Base-by-base conservation (phyloP, 1,140 invertebrate genomes). In the Drosophila parabipectinata region DNA sequence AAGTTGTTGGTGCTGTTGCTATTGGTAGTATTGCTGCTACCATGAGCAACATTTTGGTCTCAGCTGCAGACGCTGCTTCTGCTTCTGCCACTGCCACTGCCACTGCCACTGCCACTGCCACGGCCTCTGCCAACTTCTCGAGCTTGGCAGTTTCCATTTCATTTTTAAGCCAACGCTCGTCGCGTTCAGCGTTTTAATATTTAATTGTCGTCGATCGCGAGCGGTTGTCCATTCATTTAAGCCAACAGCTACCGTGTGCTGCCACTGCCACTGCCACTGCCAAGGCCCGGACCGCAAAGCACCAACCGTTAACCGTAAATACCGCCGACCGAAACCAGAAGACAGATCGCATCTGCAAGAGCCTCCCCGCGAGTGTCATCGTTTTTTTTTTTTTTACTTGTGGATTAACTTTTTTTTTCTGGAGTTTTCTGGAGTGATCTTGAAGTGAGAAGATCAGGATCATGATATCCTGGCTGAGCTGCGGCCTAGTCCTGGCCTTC, bases 81-180 rank as follows among this genome's bases (percentile, higher is more conserved):
- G 34, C 12, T 12, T n/a, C 34, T n/a, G 30, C 15, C 30, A 9
- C 53, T 39, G 34, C 12, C 34, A 37, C 34, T n/a, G 30, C 15
- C 30, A 9, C 53, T 39, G 41, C 15, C 24, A 39, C 56, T 32
- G 69, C 28, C 24, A 21, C 26, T 9, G 64, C 37, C 10, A 30
- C 52, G 24, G 39, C 14, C 34, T 7, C 32, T n/a, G 64, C 37
- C 14, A 37, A 37, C 48, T 26, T 34, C 44, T 64, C 47, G 30
- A 41, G 59, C 26, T 45, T 45, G 44, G 53, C 69, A 62, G 79
- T 88, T 90, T 90, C 77, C 79, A 83, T 90, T 90, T 90, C 82
- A 88, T 90, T 90, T 90, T 90, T 90, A 90, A 90, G 80, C 87
- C 78, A 88, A 81, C 72, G 88, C 61, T 81, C 63, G 45, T 50